A percentile compares a stretch with the other conserved stretches of the same genome.
These are phyloP conservation scores for Crotalus tigris DNA, from an alignment of 2,113 vertebrate genomes.

Conservation along the genomic window DNA sequence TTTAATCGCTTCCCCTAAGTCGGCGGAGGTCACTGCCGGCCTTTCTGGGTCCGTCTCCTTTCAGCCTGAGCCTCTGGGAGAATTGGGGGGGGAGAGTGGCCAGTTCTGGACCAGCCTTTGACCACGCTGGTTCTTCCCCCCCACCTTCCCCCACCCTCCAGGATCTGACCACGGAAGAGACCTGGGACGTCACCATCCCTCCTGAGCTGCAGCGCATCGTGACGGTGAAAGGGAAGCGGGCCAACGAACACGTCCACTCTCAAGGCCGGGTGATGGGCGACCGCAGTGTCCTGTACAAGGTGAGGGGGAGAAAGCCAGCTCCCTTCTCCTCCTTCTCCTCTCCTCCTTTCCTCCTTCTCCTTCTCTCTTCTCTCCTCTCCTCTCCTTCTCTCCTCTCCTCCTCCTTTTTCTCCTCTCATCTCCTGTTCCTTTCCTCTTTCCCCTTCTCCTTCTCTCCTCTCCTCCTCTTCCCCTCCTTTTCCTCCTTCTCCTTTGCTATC, in stretches of 20 bases:
- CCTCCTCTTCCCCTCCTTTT: too few relatives aligned
- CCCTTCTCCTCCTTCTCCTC: too few relatives aligned
- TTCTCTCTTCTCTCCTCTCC: too few relatives aligned
- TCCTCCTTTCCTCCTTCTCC: too few relatives aligned
- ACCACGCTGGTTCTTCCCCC: not conserved
- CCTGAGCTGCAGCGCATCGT: slow-evolving; percentile 86
- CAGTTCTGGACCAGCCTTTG: not conserved
- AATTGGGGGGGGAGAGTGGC: not conserved
- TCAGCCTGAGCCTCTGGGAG: not conserved
- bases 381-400: too few relatives aligned
- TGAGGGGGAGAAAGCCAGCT: slow-evolving; percentile 41
- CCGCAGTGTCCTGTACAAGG: slow-evolving; percentile 98
- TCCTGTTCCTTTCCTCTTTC: too few relatives aligned
- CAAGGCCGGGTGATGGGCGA: slow-evolving; percentile 98
- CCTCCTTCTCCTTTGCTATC: too few relatives aligned
- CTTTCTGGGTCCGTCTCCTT: not conserved
- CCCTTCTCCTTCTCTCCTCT: too few relatives aligned
- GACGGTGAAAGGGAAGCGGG: slow-evolving; percentile 86
- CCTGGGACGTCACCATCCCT: slow-evolving; percentile 88
- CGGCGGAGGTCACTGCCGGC: not conserved
- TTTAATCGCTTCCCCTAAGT: too few relatives aligned
- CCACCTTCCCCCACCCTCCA: slow-evolving; percentile 34
- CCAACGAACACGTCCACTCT: slow-evolving; percentile 93
- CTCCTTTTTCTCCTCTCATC: too few relatives aligned
- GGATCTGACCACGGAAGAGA: slow-evolving; percentile 89